Base-by-base conservation (phyloP, 2,888 invertebrate species). In the Ditula angustiorana region DNA sequence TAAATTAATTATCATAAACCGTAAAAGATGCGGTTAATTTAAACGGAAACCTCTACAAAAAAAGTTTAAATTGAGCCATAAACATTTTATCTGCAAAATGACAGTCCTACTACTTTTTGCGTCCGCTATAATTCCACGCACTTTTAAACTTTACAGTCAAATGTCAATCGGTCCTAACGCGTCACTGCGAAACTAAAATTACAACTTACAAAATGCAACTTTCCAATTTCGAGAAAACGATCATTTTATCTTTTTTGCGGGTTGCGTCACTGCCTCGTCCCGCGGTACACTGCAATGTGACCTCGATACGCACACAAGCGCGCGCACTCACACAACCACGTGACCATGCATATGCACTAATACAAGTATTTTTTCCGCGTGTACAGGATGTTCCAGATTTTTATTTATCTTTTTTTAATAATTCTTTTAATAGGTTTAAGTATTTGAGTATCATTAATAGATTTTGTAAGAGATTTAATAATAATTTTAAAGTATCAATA, bases 261-360 rank as follows among this genome's bases (percentile, higher is more conserved):
- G 49, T 68, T 67, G 56, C 64, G 65, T 63, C 64, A 69, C 65
- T 56, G 21, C 66, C 72, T 73, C 79, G 75, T 77, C 74, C 76
- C 71, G 76, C 73, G 79, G 84, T 83, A 78, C 85, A 72, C 71
- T 81, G 85, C 85, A 85, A 78, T 79, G 79, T 91, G 92, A 92
- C 92, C 92, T 87, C 91, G 86, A 84, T 90, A 85, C 82, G 72
- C 83, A 79, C 85, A 85, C 81, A 73, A 56, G 68, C 77, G 67
- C 78, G 78, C 80, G 77, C 74, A 67, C 80, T 76, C 74, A 68
- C 69, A 68, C 67, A 65, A 67, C 47, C 73, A 80, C 68, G 69
- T 77, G 4, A 7, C 76, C 73, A 75, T 78, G 68, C 75, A 68
- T 72, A 78, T 78, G 76, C 82, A 83, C 80, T 72, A 67, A 80